phyloP scores from a whole-genome alignment of 2,113 vertebrate genomes.

The Pelmatolapia mariae region DNA sequence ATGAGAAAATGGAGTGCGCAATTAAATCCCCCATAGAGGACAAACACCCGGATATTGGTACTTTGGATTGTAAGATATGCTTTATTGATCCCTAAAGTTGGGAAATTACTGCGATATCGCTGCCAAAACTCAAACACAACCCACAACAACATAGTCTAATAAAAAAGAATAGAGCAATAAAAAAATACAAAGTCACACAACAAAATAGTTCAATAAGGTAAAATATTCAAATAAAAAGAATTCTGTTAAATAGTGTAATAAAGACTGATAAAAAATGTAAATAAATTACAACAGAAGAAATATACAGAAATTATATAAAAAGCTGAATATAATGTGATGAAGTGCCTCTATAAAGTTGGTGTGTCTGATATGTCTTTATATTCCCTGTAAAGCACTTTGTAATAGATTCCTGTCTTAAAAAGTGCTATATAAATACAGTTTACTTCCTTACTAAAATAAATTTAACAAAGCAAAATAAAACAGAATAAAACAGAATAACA shows the following conservation, averaged over 20 bases:
- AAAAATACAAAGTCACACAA: background rate
- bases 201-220: background rate
- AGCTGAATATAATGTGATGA: background rate
- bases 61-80: background rate
- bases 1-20: background rate
- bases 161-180: background rate
- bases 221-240: background rate
- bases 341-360: background rate
- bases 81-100: background rate
- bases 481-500: background rate
- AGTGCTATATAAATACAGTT: background rate
- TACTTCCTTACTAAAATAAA: background rate
- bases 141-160: background rate
- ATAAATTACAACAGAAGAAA: background rate
- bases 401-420: background rate
- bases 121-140: background rate
- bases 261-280: background rate
- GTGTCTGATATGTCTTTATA: background rate
- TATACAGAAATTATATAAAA: background rate
- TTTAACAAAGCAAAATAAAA: background rate
- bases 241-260: background rate
- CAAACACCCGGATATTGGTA: background rate
- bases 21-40: background rate
- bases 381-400: background rate
- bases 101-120: background rate